Base-by-base conservation (phyloP, 2,888 invertebrate species). In the Amitus sp. region DNA sequence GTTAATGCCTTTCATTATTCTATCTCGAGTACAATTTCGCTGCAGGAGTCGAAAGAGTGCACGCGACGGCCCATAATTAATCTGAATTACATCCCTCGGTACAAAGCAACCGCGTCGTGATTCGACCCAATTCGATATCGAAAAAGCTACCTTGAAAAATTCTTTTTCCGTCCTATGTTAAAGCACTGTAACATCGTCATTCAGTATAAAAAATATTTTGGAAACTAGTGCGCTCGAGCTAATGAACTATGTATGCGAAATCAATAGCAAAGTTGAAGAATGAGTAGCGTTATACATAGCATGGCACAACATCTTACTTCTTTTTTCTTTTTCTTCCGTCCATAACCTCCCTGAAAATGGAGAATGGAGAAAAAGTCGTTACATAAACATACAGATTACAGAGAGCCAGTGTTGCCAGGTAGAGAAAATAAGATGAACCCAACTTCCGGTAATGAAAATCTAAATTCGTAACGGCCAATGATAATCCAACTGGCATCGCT, bases 261-360 rank as follows among this genome's bases (percentile, higher is more conserved):
- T 61, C 54, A 64, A 69, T 56, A 65, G 56, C 54, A 50, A 68
- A 65, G 61, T 68, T 68, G 69, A 75, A 68, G 59, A 65, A 63
- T 69, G 72, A 69, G 45, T 70, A 72, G 70, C 66, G 65, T 71
- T 72, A 77, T 79, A 78, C 77, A 78, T 80, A 79, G 78, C 80
- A 78, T 79, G 78, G 79, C 80, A 74, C 77, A 81, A 80, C 79
- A 87, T 91, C 94, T 94, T 94, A 94, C 94, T 93, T 94, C 94
- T 94, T 94, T 94, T 93, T 94, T 94, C 92, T 93, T 94, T 93
- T 93, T 94, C 93, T 93, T 92, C 90, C 94, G 93, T 92, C 94
- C 94, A 92, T 92, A 92, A 90, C 89, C 90, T 88, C 88, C 90
- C 91, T 91, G 90, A 86, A 90, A 90, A 89, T 79, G 80, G 78